A percentile compares a stretch with the other conserved stretches of the same genome.
Conservation (phyloP, 2,113 vertebrate species). For the Cryptomyrus ogoouensis region DNA sequence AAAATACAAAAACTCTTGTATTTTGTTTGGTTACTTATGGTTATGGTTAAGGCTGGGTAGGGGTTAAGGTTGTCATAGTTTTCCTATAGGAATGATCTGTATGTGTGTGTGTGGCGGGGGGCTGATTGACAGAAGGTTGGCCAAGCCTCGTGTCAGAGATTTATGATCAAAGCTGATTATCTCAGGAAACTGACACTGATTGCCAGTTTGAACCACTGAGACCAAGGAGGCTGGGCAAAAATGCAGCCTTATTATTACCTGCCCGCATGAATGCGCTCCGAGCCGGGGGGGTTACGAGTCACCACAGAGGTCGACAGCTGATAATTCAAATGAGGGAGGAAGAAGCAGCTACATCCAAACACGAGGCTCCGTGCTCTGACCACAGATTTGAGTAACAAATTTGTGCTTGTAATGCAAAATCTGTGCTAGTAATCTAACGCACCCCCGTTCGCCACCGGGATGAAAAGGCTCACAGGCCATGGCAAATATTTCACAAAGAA, state of each 20-base stretch:
- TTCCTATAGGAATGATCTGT: too few species aligned
- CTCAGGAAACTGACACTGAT: constrained; percentile 69
- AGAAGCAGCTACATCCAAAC: constrained; percentile 32
- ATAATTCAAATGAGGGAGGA: constrained; percentile 42
- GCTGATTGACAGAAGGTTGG: constrained; percentile 76
- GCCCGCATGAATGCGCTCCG: constrained; percentile 46
- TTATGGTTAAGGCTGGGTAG: too few species aligned
- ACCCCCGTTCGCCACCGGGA: not conserved
- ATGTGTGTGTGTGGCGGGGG: constrained; percentile 72
- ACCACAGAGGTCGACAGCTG: constrained; percentile 55
- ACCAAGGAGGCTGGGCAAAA: constrained; percentile 30
- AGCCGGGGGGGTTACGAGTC: constrained; percentile 55
- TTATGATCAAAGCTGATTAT: constrained; percentile 80
- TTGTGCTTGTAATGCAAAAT: not conserved
- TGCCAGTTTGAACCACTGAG: constrained; percentile 66
- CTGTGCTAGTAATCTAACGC: not conserved
- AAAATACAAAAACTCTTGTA: too few species aligned
- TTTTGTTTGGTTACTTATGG: too few species aligned
- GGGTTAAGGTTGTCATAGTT: constrained; percentile 33
- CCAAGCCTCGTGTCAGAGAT: constrained; percentile 85
- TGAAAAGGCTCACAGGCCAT: not conserved
- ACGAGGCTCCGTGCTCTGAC: constrained; percentile 23
- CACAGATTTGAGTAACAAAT: constrained; percentile 60
- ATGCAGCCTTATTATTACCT: not conserved
- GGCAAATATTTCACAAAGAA: too few species aligned